Conservation (phyloP, 2,113 vertebrate genomes). For the Globicephala melas region DNA sequence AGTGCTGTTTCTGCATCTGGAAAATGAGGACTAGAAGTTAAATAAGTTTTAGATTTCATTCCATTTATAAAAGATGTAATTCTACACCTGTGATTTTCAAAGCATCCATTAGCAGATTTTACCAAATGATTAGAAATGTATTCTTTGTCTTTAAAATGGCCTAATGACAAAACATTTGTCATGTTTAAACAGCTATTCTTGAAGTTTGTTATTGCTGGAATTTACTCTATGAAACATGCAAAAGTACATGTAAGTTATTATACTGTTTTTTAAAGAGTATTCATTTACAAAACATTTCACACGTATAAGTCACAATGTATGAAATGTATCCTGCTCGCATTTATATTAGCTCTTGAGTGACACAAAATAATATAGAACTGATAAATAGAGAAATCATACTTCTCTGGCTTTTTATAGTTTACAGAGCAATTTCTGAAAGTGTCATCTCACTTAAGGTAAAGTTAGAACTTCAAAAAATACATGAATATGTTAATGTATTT, state of each 20-base stretch:
- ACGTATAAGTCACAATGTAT: neutral
- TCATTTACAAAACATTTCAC: neutral
- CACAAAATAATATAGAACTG: neutral
- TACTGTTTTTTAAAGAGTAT: neutral
- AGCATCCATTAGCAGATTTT: neutral
- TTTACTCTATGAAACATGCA: neutral
- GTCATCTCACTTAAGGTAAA: neutral
- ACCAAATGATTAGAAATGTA: neutral
- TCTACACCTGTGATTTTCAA: neutral
- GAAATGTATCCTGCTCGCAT: neutral
- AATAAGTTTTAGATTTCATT: neutral
- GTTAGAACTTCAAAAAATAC: neutral
- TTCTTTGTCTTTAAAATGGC: neutral
- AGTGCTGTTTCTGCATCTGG: neutral
- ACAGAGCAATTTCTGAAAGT: neutral
- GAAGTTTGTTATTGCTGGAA: neutral
- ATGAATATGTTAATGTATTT: neutral
- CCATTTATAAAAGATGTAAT: neutral
- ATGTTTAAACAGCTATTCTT: neutral
- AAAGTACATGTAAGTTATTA: neutral
- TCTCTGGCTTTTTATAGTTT: neutral
- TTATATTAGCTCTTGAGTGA: neutral
- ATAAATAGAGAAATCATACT: neutral
- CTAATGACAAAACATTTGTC: neutral
- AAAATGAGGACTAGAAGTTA: neutral